Evolutionary conservation across 2,888 invertebrate species (phyloP).

Genomic region (Drosophila koepferae): DNA sequence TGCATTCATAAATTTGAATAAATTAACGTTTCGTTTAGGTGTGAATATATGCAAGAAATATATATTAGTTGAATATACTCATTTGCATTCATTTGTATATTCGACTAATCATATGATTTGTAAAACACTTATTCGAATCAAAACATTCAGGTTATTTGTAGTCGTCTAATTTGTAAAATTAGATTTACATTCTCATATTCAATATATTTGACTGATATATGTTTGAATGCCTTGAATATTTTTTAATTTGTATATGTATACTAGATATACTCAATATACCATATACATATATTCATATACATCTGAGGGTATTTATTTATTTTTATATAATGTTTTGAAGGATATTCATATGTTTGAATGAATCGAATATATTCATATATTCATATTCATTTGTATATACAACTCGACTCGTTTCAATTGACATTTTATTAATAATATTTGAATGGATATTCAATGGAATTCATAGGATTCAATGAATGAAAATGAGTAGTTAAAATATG

Average conservation of each 20-base stretch:
- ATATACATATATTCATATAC: too few relatives aligned
- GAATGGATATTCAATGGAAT: too few relatives aligned
- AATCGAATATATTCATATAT: not conserved
- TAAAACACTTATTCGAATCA: not conserved
- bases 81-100: not conserved
- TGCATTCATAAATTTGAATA: conserved; percentile 1
- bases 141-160: not conserved
- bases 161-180: not conserved
- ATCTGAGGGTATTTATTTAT: not conserved
- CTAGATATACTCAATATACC: too few relatives aligned
- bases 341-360: not conserved
- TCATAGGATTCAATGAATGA: not conserved
- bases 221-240: not conserved
- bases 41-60: not conserved
- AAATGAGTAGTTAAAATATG: too few relatives aligned
- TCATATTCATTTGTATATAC: conserved; percentile 6
- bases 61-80: not conserved
- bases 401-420: not conserved
- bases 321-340: not conserved
- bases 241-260: not conserved
- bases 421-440: not conserved
- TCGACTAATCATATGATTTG: not conserved
- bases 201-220: not conserved
- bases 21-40: not conserved
- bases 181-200: not conserved